phyloP scores from a whole-genome alignment of 2,797 vertebrate species.

The Xenops minutus region DNA sequence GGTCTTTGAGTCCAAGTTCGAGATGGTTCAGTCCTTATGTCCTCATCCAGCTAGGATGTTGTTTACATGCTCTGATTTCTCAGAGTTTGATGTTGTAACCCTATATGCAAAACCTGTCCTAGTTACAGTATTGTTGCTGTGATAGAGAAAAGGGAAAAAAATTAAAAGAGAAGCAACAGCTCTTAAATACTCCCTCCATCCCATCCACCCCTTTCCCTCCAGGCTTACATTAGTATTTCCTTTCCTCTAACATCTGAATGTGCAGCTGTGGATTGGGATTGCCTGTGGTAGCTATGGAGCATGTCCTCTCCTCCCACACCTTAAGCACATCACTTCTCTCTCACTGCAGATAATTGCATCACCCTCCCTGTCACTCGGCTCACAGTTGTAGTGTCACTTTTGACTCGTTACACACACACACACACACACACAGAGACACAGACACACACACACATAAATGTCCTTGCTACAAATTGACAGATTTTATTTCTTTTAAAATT shows the following conservation, averaged over 20 bases:
- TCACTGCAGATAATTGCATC: slow-evolving; percentile 65
- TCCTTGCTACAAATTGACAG: neutral
- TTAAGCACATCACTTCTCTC: slow-evolving; percentile 45
- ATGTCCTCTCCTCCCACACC: slow-evolving; percentile 54
- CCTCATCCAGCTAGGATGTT: neutral
- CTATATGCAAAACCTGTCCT: slow-evolving; percentile 56
- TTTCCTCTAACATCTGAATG: neutral
- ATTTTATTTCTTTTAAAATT: neutral
- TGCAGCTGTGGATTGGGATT: neutral
- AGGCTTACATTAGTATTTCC: neutral
- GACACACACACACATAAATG: neutral
- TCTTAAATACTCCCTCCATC: neutral
- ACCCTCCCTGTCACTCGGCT: slow-evolving; percentile 45
- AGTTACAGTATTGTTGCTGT: neutral
- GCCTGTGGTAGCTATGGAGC: slow-evolving; percentile 5
- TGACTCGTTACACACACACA: slow-evolving; percentile 12
- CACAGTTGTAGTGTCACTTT: slow-evolving; percentile 63
- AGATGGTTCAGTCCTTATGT: neutral
- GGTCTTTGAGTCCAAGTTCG: neutral
- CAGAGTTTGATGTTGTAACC: slow-evolving; percentile 5
- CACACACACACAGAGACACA: too few species aligned
- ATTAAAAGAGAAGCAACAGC: neutral
- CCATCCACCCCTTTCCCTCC: neutral
- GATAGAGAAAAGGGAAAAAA: neutral
- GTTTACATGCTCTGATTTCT: slow-evolving; percentile 26